A percentile compares a stretch with the other conserved stretches of the same genome.
Evolutionary conservation across 2,888 invertebrate genomes (phyloP).

Genomic region (Argyresthia albistria): DNA sequence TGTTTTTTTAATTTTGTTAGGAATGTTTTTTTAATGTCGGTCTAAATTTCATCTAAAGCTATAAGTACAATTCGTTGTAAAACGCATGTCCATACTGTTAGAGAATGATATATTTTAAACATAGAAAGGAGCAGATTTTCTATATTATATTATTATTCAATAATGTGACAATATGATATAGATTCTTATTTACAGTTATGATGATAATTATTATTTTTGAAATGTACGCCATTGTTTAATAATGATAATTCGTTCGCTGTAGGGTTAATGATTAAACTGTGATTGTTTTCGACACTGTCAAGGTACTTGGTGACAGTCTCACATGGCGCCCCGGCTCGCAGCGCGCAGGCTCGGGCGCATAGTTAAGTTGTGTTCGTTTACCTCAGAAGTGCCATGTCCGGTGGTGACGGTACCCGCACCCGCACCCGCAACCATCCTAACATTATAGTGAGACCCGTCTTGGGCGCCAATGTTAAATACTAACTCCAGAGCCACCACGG

Average conservation of each 20-base stretch:
- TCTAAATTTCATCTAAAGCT: constrained; percentile 55
- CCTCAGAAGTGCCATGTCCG: constrained; percentile 55
- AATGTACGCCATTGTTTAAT: constrained; percentile 2
- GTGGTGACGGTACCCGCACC: not conserved
- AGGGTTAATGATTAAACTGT: constrained; percentile 32
- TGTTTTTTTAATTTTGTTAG: constrained; percentile 21
- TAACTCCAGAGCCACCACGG: not conserved
- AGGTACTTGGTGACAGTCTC: constrained; percentile 35
- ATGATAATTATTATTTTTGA: constrained; percentile 10
- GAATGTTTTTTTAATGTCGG: constrained; percentile 45
- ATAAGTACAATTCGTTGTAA: constrained; percentile 60
- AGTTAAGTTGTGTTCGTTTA: constrained; percentile 49
- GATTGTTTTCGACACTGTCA: constrained; percentile 49
- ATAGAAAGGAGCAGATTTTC: constrained; percentile 57
- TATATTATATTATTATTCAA: constrained; percentile 50
- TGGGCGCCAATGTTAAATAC: constrained; percentile 20
- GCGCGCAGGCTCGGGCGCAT: constrained; percentile 10
- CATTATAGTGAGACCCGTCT: constrained; percentile 14
- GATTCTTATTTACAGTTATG: constrained; percentile 63
- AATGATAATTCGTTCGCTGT: constrained; percentile 13
- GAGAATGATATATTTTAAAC: constrained; percentile 53
- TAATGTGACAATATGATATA: constrained; percentile 54
- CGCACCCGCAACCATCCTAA: not conserved
- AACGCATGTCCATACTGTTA: constrained; percentile 59
- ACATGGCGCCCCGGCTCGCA: not conserved